These are phyloP conservation scores for Bradypodion pumilum DNA, from an alignment of 2,797 vertebrate species.

Conservation along the genomic window DNA sequence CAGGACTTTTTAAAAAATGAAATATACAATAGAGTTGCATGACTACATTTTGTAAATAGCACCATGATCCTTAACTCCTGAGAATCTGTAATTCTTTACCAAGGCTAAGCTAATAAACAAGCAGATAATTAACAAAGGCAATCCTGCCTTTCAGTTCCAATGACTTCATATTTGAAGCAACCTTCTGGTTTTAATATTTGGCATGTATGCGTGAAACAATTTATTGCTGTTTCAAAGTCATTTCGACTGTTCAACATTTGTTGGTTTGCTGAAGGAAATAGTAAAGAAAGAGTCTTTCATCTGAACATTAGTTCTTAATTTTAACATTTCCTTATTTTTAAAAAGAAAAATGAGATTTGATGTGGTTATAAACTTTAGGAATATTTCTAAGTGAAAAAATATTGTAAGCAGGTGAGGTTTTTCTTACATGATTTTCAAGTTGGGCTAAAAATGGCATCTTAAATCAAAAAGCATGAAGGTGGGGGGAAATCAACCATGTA, in stretches of 20 bases:
- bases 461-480: neutral
- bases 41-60: constrained; percentile 67
- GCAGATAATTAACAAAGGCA: constrained; percentile 73
- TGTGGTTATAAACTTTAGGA: constrained; percentile 67
- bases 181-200: constrained; percentile 75
- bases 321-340: constrained; percentile 75
- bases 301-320: constrained; percentile 76
- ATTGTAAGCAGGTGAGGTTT: constrained; percentile 69
- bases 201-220: constrained; percentile 72
- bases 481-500: fast-evolving
- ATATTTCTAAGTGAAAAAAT: constrained; percentile 67
- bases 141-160: constrained; percentile 62
- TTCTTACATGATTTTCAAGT: constrained; percentile 37
- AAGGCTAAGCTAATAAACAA: constrained; percentile 72
- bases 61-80: constrained; percentile 52
- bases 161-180: constrained; percentile 67
- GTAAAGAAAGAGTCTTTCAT: constrained; percentile 69
- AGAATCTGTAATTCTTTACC: constrained; percentile 62
- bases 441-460: constrained; percentile 14
- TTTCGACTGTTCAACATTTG: constrained; percentile 72
- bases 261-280: constrained; percentile 72
- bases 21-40: constrained; percentile 60
- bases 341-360: constrained; percentile 60
- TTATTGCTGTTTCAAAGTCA: constrained; percentile 74
- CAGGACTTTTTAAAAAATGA: constrained; percentile 35